Conservation (phyloP, 2,113 vertebrate genomes). For the Rhinogobius similis region DNA sequence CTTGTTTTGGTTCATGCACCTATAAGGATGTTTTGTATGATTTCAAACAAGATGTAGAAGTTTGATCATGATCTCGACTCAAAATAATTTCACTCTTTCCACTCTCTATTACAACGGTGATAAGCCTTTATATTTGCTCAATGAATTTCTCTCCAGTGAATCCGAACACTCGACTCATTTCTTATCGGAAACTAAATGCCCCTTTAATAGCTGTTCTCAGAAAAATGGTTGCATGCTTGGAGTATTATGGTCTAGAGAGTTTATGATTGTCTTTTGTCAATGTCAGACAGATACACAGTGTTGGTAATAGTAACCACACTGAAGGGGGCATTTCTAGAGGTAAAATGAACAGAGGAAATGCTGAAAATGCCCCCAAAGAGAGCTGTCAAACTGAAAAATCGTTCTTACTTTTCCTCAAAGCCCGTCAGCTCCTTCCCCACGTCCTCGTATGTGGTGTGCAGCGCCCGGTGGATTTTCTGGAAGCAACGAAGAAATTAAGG, state of each 20-base stretch:
- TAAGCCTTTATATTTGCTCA: neutral
- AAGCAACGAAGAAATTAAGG: slow-evolving; percentile 7
- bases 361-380: neutral
- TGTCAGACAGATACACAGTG: neutral
- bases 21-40: neutral
- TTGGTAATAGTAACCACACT: neutral
- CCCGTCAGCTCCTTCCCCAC: slow-evolving; percentile 65
- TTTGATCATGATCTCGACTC: neutral
- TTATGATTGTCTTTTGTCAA: slow-evolving; percentile 1
- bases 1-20: too few relatives aligned
- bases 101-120: neutral
- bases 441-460: slow-evolving; percentile 81
- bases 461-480: slow-evolving; percentile 91
- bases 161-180: neutral
- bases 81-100: neutral
- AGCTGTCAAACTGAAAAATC: neutral
- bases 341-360: neutral
- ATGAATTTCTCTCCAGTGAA: neutral
- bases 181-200: neutral
- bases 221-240: neutral
- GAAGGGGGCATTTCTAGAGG: too few relatives aligned
- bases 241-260: neutral
- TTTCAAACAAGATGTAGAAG: neutral
- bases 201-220: neutral
- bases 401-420: slow-evolving; percentile 64